phyloP scores from a whole-genome alignment of 2,888 invertebrate species.

The Patella caerulea region DNA sequence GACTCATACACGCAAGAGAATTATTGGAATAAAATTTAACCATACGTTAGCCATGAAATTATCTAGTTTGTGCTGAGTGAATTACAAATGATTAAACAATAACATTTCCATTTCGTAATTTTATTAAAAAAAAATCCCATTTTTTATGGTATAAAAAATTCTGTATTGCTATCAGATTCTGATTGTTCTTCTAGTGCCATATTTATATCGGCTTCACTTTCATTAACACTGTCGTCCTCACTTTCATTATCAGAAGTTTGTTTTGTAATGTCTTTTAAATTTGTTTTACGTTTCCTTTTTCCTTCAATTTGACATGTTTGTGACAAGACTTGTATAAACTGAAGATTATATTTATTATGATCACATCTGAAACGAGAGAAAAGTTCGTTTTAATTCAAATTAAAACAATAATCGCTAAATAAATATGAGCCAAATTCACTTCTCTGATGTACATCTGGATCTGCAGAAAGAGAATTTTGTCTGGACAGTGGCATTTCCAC shows the following conservation, averaged over 20 bases:
- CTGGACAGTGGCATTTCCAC: too few relatives aligned
- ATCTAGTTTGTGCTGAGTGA: too few relatives aligned
- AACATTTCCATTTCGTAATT: too few relatives aligned
- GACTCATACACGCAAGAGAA: too few relatives aligned
- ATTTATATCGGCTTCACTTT: constrained; percentile 34
- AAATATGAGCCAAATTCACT: too few relatives aligned
- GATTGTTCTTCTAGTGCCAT: constrained; percentile 24
- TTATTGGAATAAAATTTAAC: too few relatives aligned
- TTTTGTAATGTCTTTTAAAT: constrained; percentile 18
- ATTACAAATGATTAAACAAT: too few relatives aligned
- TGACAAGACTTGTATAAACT: constrained; percentile 75
- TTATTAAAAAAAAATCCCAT: too few relatives aligned
- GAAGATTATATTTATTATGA: constrained; percentile 88
- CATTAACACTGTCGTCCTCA: constrained; percentile 20
- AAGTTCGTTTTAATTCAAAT: not conserved
- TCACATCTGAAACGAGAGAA: constrained; percentile 81
- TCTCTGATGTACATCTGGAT: too few relatives aligned
- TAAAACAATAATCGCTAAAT: too few relatives aligned
- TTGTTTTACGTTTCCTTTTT: constrained; percentile 11
- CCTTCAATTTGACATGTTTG: constrained; percentile 54
- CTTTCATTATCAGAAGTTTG: constrained; percentile 4
- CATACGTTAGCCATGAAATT: too few relatives aligned
- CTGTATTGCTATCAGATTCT: constrained; percentile 24
- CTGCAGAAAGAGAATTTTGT: too few relatives aligned
- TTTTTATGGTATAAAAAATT: constrained; percentile 8